Evolutionary conservation across 2,113 vertebrate species (phyloP).

Genomic region (Solea senegalensis): DNA sequence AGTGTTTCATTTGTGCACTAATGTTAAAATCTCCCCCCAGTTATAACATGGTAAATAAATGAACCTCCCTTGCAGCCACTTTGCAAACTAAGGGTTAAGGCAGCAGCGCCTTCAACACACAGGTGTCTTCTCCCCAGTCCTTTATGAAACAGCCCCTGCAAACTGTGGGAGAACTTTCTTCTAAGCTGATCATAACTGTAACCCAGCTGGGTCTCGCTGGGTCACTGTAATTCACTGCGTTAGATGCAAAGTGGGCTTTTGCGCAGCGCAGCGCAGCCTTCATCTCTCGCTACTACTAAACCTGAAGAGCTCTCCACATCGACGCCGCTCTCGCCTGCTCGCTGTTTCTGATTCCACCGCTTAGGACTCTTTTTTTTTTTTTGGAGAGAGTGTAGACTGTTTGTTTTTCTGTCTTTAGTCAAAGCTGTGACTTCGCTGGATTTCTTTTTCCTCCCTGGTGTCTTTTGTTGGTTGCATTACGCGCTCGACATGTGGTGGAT

Average conservation of each 20-base stretch:
- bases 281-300: conserved; percentile 78
- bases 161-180: conserved; percentile 26
- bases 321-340: conserved; percentile 20
- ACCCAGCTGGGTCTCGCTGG: conserved; percentile 84
- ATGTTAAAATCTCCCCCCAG: not conserved
- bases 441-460: not conserved
- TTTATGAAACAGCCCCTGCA: conserved; percentile 71
- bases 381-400: not conserved
- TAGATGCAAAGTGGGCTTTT: conserved; percentile 73
- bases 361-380: not conserved
- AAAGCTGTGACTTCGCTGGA: conserved; percentile 4
- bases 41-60: not conserved
- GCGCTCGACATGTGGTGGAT: conserved; percentile 85
- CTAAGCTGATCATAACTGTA: conserved; percentile 85
- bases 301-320: conserved; percentile 67
- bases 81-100: conserved; percentile 73
- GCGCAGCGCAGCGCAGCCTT: conserved; percentile 80
- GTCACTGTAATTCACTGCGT: conserved; percentile 70
- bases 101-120: conserved; percentile 55
- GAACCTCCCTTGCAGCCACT: not conserved
- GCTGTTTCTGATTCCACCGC: not conserved
- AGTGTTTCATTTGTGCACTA: no score
- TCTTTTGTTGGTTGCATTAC: conserved; percentile 24
- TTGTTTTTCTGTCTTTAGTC: not conserved
- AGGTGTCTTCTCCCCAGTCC: conserved; percentile 67